Conservation (phyloP, 1,140 invertebrate genomes). For the Ceratitis capitata region DNA sequence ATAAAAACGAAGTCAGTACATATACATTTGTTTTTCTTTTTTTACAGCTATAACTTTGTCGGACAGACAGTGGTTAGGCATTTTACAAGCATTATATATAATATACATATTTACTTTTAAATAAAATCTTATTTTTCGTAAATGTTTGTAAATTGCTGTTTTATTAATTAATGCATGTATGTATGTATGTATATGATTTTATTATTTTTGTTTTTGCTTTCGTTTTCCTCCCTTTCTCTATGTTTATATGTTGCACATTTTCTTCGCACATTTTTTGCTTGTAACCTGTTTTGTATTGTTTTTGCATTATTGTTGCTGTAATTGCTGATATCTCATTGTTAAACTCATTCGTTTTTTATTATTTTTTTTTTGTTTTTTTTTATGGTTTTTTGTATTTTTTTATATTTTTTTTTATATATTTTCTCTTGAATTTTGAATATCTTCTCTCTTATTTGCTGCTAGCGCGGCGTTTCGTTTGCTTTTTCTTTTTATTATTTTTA, state of each 20-base stretch:
- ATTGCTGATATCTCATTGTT: conserved; percentile 28
- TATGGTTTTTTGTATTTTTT: conserved; percentile 8
- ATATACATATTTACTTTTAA: neutral
- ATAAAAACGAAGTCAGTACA: neutral
- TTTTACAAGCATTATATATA: neutral
- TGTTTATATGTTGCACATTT: conserved; percentile 19
- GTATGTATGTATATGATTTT: too few relatives aligned
- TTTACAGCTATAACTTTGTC: neutral
- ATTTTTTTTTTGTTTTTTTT: neutral
- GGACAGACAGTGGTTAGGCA: neutral
- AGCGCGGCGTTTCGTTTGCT: neutral
- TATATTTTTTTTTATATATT: neutral
- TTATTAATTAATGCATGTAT: too few relatives aligned
- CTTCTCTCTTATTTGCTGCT: neutral
- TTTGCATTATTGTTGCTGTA: conserved; percentile 9
- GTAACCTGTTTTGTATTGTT: conserved; percentile 8
- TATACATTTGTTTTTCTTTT: neutral
- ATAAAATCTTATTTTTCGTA: conserved; percentile 17
- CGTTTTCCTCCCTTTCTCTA: neutral
- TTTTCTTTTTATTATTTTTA: conserved; percentile 37
- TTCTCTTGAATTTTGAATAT: neutral
- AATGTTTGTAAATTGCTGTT: neutral
- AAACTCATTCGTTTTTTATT: neutral
- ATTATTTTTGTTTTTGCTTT: neutral
- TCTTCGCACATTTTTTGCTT: neutral